These are phyloP conservation scores for Salvelinus alpinus DNA, from an alignment of 2,113 vertebrate genomes.

Conservation along the genomic window DNA sequence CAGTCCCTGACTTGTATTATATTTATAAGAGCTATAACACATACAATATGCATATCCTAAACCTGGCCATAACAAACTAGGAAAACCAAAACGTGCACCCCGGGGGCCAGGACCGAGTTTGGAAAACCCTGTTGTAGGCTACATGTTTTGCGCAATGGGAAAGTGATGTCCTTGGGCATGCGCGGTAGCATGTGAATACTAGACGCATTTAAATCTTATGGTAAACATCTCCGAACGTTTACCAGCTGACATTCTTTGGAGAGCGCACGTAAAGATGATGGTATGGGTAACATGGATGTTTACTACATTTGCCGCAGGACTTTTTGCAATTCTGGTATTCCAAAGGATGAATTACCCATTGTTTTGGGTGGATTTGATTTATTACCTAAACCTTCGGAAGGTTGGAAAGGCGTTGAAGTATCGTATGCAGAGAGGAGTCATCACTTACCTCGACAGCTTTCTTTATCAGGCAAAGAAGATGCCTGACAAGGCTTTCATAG, in stretches of 20 bases:
- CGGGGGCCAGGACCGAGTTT: too few species aligned
- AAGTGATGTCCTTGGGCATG: constrained; percentile 35
- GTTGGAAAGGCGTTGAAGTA: constrained; percentile 56
- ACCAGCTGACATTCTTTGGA: constrained; percentile 1
- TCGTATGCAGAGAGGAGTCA: constrained; percentile 61
- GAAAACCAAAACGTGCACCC: too few species aligned
- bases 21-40: neutral
- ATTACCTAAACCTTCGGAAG: constrained; percentile 70
- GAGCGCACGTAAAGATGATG: constrained; percentile 53
- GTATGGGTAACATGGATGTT: constrained; percentile 54
- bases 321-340: constrained; percentile 65
- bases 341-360: constrained; percentile 76
- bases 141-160: neutral
- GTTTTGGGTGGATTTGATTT: constrained; percentile 82
- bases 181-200: constrained; percentile 23
- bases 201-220: constrained; percentile 44
- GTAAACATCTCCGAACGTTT: constrained; percentile 20
- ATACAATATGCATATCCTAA: neutral
- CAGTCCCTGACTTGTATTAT: neutral
- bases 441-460: constrained; percentile 83
- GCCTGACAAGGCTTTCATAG: constrained; percentile 81
- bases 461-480: constrained; percentile 68
- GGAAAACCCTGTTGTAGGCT: neutral
- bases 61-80: too few species aligned
- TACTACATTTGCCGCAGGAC: constrained; percentile 53